A percentile compares a stretch with the other conserved stretches of the same genome.
phyloP scores from a whole-genome alignment of 2,888 invertebrate species.

The Noctua comes region DNA sequence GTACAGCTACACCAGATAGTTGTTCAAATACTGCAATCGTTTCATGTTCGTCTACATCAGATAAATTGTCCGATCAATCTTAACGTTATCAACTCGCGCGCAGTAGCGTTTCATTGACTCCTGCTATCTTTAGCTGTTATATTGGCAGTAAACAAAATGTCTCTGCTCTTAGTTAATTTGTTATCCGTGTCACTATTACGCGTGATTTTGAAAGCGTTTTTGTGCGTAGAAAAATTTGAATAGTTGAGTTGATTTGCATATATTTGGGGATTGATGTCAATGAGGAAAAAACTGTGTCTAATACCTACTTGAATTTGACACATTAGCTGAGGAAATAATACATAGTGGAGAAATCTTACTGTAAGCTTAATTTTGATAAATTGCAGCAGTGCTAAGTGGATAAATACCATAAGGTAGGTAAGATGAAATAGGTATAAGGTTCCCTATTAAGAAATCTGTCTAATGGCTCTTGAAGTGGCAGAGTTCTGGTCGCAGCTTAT shows the following conservation, averaged over 20 bases:
- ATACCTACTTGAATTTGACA: not conserved
- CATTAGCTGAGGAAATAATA: not conserved
- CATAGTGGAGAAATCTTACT: not conserved
- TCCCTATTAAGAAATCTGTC: not conserved
- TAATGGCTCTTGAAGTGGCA: not conserved
- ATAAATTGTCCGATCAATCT: constrained; percentile 50
- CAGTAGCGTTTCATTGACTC: constrained; percentile 47
- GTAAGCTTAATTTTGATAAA: not conserved
- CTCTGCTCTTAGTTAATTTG: constrained; percentile 2
- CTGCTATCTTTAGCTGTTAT: constrained; percentile 53
- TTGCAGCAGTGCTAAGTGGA: not conserved
- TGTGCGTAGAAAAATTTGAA: constrained; percentile 2
- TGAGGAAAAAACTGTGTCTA: not conserved
- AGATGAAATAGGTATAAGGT: not conserved
- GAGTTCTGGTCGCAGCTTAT: not conserved
- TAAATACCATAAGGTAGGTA: not conserved
- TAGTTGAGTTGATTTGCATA: not conserved
- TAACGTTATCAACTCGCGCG: constrained; percentile 36
- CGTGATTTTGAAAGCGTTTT: constrained; percentile 20
- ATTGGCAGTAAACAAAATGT: constrained; percentile 30
- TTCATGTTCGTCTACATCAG: constrained; percentile 42
- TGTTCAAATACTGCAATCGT: not conserved
- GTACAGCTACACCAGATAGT: not conserved
- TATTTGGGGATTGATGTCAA: not conserved
- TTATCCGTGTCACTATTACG: constrained; percentile 25